Conservation (phyloP, 1,140 invertebrate genomes). For the Dendrolimus kikuchii region DNA sequence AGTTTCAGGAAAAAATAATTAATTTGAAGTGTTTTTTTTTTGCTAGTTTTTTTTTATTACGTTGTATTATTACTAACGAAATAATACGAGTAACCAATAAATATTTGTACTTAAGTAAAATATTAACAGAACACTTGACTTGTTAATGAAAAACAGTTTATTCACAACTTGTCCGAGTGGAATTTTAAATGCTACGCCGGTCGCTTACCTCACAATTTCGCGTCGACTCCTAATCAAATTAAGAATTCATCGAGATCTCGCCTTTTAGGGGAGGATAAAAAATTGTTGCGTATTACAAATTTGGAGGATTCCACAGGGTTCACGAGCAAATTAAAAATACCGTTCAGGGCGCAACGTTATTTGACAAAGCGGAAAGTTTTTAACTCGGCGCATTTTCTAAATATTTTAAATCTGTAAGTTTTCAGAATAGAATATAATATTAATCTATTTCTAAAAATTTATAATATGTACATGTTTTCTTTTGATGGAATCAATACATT, state of each 20-base stretch:
- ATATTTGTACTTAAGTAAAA: too few species aligned
- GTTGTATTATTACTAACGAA: too few species aligned
- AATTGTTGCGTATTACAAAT: conserved; percentile 16
- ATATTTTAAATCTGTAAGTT: not conserved
- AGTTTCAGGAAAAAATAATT: too few species aligned
- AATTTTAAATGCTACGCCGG: not conserved
- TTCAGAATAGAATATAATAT: too few species aligned
- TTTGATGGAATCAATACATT: too few species aligned
- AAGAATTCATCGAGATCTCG: conserved; percentile 28
- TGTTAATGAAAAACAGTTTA: conserved; percentile 9
- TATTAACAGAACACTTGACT: conserved; percentile 2
- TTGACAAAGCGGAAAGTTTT: conserved; percentile 3
- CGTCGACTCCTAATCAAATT: conserved; percentile 29
- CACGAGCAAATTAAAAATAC: conserved; percentile 19
- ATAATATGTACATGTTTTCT: too few species aligned
- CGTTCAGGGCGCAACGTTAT: conserved; percentile 4
- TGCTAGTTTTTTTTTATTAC: too few species aligned
- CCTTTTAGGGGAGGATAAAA: conserved; percentile 14
- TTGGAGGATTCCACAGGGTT: conserved; percentile 2
- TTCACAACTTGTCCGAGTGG: conserved; percentile 5
- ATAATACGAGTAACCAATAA: too few species aligned
- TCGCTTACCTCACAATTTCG: conserved; percentile 17
- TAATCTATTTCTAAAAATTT: too few species aligned
- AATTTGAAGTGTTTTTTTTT: too few species aligned
- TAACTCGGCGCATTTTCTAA: not conserved